Percentiles rank a stretch among this genome's conserved stretches.
phyloP scores from a whole-genome alignment of 2,888 invertebrate species.

The Callimorpha dominula region DNA sequence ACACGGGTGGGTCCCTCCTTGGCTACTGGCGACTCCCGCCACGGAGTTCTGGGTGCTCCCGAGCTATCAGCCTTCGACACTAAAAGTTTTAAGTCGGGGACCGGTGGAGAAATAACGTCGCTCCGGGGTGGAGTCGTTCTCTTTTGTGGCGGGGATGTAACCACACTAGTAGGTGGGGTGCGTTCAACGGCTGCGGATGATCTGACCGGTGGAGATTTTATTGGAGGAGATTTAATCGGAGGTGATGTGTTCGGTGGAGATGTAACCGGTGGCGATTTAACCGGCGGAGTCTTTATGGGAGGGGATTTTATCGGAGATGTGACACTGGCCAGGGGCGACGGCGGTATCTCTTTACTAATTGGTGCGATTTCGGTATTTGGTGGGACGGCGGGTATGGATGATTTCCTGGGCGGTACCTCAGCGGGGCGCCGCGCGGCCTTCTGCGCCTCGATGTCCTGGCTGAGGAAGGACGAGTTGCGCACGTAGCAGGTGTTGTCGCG shows the following conservation, averaged over 20 bases:
- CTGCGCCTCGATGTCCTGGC: slow-evolving; percentile 71
- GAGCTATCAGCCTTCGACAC: slow-evolving; percentile 45
- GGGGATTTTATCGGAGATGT: slow-evolving; percentile 30
- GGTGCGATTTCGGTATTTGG: slow-evolving; percentile 12
- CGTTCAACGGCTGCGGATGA: slow-evolving; percentile 10
- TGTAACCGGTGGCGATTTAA: not conserved
- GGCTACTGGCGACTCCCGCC: slow-evolving; percentile 56
- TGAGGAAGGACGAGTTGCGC: slow-evolving; percentile 72
- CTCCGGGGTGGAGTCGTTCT: slow-evolving; percentile 43
- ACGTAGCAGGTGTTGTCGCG: slow-evolving; percentile 60
- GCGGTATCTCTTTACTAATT: slow-evolving; percentile 26
- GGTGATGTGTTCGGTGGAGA: slow-evolving; percentile 28
- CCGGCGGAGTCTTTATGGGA: slow-evolving; percentile 44
- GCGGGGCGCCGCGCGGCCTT: slow-evolving; percentile 44
- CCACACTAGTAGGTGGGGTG: slow-evolving; percentile 4
- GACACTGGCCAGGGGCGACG: slow-evolving; percentile 20
- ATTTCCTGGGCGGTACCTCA: slow-evolving; percentile 24
- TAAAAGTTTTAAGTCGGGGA: slow-evolving; percentile 3
- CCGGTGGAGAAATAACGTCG: slow-evolving; percentile 37
- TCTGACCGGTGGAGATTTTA: slow-evolving; percentile 19
- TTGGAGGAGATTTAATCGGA: slow-evolving; percentile 23
- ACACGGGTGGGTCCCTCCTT: slow-evolving; percentile 54
- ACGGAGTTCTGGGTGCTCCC: slow-evolving; percentile 37
- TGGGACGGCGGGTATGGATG: slow-evolving; percentile 17
- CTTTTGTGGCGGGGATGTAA: slow-evolving; percentile 11